Conservation (phyloP, 2,797 vertebrate species). For the Emys orbicularis region DNA sequence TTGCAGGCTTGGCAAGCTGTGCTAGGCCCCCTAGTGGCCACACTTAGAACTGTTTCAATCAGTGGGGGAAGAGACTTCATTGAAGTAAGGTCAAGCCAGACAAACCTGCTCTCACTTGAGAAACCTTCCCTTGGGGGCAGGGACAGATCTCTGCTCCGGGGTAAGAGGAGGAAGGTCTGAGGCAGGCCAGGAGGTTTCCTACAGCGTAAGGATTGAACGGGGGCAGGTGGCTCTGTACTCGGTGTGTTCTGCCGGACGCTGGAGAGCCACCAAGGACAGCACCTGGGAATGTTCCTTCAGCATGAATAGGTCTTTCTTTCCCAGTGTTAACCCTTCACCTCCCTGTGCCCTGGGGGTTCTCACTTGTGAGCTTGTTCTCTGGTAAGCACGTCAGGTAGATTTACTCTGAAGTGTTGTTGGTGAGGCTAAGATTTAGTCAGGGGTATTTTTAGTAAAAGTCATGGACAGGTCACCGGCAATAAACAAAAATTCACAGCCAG, state of each 20-base stretch:
- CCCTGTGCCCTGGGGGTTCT: neutral
- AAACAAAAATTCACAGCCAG: no score
- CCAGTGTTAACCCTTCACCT: neutral
- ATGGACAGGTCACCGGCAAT: no score
- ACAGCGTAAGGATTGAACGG: neutral
- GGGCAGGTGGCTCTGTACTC: neutral
- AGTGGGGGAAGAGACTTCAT: neutral
- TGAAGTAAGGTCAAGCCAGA: neutral
- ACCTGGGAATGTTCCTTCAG: neutral
- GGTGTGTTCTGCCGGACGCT: fast-evolving
- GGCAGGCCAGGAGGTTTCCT: neutral
- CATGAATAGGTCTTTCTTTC: neutral
- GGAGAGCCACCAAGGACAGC: neutral
- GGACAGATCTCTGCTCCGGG: neutral
- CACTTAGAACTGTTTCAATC: neutral
- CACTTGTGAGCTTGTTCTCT: neutral
- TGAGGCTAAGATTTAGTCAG: no score
- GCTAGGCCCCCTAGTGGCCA: neutral
- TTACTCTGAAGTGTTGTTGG: neutral
- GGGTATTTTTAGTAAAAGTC: no score
- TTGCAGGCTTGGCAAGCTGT: no score
- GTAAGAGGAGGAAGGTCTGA: neutral
- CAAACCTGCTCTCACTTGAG: neutral
- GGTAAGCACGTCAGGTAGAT: no score
- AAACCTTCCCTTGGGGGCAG: no score